These are phyloP conservation scores for Phthorimaea operculella DNA, from an alignment of 1,140 invertebrate species.

Conservation along the genomic window DNA sequence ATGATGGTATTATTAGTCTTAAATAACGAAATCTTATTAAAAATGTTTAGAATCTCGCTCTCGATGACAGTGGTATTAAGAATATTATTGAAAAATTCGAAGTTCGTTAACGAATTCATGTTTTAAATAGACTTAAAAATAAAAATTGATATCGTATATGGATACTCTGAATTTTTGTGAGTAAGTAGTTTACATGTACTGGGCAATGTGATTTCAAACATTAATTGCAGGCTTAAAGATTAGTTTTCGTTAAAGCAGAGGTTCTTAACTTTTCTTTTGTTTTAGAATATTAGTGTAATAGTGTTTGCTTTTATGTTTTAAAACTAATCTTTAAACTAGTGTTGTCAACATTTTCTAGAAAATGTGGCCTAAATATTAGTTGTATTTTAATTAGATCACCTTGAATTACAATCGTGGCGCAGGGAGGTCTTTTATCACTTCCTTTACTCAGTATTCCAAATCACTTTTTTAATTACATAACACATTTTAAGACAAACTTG, in stretches of 20 bases:
- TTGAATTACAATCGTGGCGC: neutral
- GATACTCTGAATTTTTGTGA: conserved; percentile 48
- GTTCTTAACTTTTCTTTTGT: conserved; percentile 5
- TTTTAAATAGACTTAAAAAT: conserved; percentile 45
- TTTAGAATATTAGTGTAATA: neutral
- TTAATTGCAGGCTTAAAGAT: conserved; percentile 29
- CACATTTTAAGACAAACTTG: neutral
- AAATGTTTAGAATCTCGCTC: conserved; percentile 61
- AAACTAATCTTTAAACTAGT: neutral
- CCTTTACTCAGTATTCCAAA: neutral
- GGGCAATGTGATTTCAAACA: conserved; percentile 51
- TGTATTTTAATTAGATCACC: neutral
- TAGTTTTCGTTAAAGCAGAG: conserved; percentile 36
- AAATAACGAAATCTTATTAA: conserved; percentile 59
- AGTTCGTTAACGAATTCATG: conserved; percentile 49
- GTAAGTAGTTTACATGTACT: conserved; percentile 51
- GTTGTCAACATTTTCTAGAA: neutral
- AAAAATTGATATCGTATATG: conserved; percentile 45
- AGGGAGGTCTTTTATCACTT: neutral
- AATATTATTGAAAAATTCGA: conserved; percentile 48
- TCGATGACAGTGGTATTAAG: conserved; percentile 54
- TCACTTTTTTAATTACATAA: neutral
- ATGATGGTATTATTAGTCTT: conserved; percentile 65
- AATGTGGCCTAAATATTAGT: neutral
- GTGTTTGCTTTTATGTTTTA: conserved; percentile 1